Conservation (phyloP, 1,140 invertebrate genomes). For the Cyclina sinensis region DNA sequence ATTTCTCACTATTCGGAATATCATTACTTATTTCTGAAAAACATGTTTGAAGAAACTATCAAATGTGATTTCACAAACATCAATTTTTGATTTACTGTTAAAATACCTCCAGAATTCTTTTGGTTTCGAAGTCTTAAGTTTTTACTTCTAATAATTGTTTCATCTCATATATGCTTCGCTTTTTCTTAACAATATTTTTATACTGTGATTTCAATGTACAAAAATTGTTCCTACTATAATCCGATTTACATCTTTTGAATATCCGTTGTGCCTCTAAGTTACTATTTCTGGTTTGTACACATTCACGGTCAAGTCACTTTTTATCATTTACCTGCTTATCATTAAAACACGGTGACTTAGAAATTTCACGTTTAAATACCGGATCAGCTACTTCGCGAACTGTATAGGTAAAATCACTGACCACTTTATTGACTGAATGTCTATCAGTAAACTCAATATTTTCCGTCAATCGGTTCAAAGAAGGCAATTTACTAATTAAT, state of each 20-base stretch:
- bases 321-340: background rate
- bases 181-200: background rate
- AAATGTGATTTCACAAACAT: background rate
- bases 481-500: too few species aligned
- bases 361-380: background rate
- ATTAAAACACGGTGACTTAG: too few species aligned
- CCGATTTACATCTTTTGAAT: background rate
- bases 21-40: conserved; percentile 3
- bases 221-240: background rate
- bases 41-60: background rate
- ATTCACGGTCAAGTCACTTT: too few species aligned
- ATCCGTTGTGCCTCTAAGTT: background rate
- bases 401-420: background rate
- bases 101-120: conserved; percentile 40
- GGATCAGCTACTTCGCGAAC: too few species aligned
- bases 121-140: conserved; percentile 8
- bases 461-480: too few species aligned
- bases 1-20: background rate
- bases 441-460: too few species aligned
- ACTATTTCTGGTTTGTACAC: background rate
- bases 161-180: background rate
- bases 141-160: background rate
- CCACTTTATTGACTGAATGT: too few species aligned
- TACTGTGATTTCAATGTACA: background rate
- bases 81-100: background rate